Evolutionary conservation across 1,140 invertebrate species (phyloP).

Genomic region (Lithobius niger): DNA sequence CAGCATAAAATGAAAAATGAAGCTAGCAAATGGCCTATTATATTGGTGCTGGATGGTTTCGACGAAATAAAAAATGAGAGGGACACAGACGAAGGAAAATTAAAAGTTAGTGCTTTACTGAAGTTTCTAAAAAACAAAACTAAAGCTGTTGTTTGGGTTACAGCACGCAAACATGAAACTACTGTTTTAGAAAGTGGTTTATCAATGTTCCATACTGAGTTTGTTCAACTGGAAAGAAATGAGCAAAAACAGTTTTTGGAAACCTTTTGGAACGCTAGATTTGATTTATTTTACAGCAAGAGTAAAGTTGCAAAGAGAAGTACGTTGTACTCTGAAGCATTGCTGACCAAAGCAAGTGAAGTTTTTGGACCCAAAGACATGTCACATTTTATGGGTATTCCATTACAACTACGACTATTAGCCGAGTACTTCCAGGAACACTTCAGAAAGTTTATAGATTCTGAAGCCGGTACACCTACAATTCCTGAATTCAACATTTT

Average conservation of each 20-base stretch:
- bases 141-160: constrained; percentile 10
- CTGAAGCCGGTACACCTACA: neutral
- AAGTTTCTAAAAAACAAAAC: neutral
- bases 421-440: neutral
- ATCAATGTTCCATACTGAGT: neutral
- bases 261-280: neutral
- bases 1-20: neutral
- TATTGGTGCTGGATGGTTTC: constrained; percentile 13
- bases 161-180: neutral
- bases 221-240: constrained; percentile 1
- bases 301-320: neutral
- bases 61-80: constrained; percentile 12
- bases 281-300: neutral
- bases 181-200: neutral
- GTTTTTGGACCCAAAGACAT: neutral
- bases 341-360: neutral
- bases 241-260: constrained; percentile 7
- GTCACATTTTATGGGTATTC: no score
- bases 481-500: neutral
- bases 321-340: neutral
- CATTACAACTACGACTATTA: no score
- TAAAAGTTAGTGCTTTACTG: neutral
- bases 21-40: neutral
- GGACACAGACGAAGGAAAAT: neutral
- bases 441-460: neutral